Evolutionary conservation across 2,113 vertebrate species (phyloP).

Genomic region (Solea senegalensis): DNA sequence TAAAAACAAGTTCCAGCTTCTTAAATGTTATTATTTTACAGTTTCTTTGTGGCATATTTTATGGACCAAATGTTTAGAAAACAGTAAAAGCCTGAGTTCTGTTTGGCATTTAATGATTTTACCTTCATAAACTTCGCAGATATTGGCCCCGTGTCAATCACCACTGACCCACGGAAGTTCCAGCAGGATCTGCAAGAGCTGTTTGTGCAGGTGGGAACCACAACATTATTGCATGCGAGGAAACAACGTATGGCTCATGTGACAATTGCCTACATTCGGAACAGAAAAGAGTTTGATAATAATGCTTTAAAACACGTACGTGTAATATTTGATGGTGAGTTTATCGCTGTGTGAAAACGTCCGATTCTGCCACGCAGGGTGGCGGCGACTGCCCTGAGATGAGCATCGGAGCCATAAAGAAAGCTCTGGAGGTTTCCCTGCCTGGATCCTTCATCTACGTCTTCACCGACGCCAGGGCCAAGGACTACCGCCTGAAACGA

Average conservation of each 20-base stretch:
- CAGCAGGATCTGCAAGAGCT: conserved; percentile 89
- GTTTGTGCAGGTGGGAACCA: conserved; percentile 88
- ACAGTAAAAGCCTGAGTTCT: not conserved
- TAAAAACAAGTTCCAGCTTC: too few species aligned
- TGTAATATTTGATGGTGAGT: not conserved
- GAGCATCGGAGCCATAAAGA: conserved; percentile 91
- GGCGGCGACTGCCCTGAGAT: conserved; percentile 96
- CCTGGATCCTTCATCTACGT: conserved; percentile 92
- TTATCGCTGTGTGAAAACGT: conserved; percentile 17
- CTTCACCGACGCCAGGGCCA: conserved; percentile 93
- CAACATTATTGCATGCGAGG: conserved; percentile 7
- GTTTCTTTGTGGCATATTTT: too few species aligned
- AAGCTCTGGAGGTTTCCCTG: conserved; percentile 87
- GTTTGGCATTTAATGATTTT: not conserved
- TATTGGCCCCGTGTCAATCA: conserved; percentile 91
- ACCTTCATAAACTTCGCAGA: conserved; percentile 73
- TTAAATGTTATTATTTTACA: too few species aligned
- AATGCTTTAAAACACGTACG: too few species aligned
- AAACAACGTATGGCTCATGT: not conserved
- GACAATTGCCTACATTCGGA: too few species aligned
- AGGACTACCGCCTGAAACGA: conserved; percentile 87
- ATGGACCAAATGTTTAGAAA: too few species aligned
- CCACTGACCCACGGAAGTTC: conserved; percentile 87
- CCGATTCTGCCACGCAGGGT: conserved; percentile 78
- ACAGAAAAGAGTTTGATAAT: too few species aligned